Conservation (phyloP, 2,888 invertebrate genomes). For the Cheilosia soror region DNA sequence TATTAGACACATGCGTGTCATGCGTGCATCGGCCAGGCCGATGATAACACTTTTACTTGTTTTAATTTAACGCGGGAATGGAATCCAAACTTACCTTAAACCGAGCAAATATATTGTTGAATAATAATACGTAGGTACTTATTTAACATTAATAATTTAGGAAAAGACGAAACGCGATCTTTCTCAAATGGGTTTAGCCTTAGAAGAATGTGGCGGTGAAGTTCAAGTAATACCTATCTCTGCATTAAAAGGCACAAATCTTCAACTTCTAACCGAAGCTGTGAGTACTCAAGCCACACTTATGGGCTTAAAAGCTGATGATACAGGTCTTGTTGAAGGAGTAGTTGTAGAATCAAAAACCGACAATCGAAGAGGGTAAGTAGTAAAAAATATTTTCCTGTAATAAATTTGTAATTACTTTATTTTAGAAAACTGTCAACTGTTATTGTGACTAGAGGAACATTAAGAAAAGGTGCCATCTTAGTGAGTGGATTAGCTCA, state of each 20-base stretch:
- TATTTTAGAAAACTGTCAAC: conserved; percentile 90
- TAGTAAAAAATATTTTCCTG: not conserved
- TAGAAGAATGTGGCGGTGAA: conserved; percentile 96
- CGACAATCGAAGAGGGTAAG: conserved; percentile 88
- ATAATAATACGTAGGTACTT: not conserved
- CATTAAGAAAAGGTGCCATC: conserved; percentile 90
- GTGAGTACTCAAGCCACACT: conserved; percentile 93
- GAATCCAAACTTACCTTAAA: no score
- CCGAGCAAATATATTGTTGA: not conserved
- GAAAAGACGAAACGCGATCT: conserved; percentile 90
- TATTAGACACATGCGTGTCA: no score
- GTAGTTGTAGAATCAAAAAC: conserved; percentile 94
- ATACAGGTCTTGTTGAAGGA: conserved; percentile 93
- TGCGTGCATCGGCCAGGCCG: no score
- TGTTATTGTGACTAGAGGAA: conserved; percentile 93
- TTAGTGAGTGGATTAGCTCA: conserved; percentile 93
- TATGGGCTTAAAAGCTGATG: conserved; percentile 93
- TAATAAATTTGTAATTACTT: not conserved
- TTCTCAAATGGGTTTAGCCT: conserved; percentile 90
- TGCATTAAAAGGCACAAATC: conserved; percentile 92
- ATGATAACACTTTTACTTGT: no score
- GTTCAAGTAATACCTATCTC: conserved; percentile 96
- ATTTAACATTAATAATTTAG: conserved; percentile 83
- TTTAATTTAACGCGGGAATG: no score
- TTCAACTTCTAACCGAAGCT: conserved; percentile 92